phyloP scores from a whole-genome alignment of 1,140 invertebrate species.

The Parasteatoda tepidariorum region DNA sequence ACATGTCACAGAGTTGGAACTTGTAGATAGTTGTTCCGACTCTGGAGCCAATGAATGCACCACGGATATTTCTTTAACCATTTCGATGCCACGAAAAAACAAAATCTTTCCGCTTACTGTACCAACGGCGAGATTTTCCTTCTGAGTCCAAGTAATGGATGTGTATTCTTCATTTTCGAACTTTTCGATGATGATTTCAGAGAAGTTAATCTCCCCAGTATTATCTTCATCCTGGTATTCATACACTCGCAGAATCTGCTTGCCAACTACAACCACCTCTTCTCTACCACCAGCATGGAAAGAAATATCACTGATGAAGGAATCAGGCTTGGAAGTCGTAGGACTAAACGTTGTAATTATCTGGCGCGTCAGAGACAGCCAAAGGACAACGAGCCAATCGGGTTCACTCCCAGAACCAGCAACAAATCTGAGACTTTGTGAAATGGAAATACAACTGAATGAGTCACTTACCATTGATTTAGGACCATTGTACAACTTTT shows the following conservation, averaged over 20 bases:
- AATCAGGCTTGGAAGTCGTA: background rate
- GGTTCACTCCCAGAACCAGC: background rate
- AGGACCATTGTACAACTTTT: background rate
- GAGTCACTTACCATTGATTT: background rate
- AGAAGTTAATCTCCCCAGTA: background rate
- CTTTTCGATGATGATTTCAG: conserved; percentile 32
- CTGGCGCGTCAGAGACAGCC: background rate
- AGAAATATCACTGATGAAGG: conserved; percentile 6
- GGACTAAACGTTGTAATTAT: conserved; percentile 11
- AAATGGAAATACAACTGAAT: background rate
- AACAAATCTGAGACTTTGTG: conserved; percentile 12
- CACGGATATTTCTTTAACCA: conserved; percentile 3
- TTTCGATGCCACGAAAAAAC: conserved; percentile 36
- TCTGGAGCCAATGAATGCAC: background rate
- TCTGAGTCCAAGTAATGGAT: conserved; percentile 22
- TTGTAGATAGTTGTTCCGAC: background rate
- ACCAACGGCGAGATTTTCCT: conserved; percentile 45
- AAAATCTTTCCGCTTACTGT: conserved; percentile 16
- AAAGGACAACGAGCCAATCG: conserved; percentile 31
- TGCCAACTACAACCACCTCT: conserved; percentile 22
- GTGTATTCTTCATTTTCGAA: background rate
- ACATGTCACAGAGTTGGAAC: background rate
- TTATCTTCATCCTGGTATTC: background rate
- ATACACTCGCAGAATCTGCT: conserved; percentile 17
- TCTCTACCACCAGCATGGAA: conserved; percentile 22